Evolutionary conservation across 37 sponge, comb jelly and placozoan genomes (phyloP), one percentile per base, ranked within the genome.

Genomic region (Axinella damicornis): DNA sequence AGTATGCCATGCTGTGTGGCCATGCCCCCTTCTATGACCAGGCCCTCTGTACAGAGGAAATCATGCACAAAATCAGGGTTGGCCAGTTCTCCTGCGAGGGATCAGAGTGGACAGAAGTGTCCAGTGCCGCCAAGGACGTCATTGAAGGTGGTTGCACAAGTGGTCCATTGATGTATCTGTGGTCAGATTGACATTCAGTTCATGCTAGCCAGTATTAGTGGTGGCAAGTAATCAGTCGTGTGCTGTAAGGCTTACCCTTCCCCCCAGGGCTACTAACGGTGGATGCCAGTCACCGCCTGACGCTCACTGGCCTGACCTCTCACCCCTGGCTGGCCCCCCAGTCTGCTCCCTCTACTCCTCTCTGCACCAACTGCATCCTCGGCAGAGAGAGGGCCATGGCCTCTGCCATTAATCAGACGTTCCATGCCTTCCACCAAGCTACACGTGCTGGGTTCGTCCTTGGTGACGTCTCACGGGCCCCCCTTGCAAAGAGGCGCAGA

Each of bases 1-100:
- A 97, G 98, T 97, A 93, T 73, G 91, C 92, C 14, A 90, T 97
- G 93, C 67, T 97, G 68, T 87, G 88, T 85, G 98, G 98, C 38
- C 93, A 90, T 40, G 94, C 92, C 56, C 98, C 98, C 58, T 97
- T 97, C 60, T 88, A 94, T n/a, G 58, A 66, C 31, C 58, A 71
- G 34, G 79, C 71, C 55, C 31, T 53, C 24, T 46, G 76, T 16
- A 87, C 89, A 35, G 76, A 73, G 38, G 88, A 81, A 34, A 92
- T 95, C 37, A 90, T 93, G 58, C 79, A 88, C 63, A 57, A 81
- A 36, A 97, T 97, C 34, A 84, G 68, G 55, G 77, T 46, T 0
- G 98, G 98, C 0, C 53, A 87, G 22, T 73, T 97, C 71, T 71
- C 81, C 18, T 82, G 93, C 28, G 78, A 62, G 27, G 86, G 88